Evolutionary conservation across 2,888 invertebrate genomes (phyloP).

Genomic region (Apamea epomidion): DNA sequence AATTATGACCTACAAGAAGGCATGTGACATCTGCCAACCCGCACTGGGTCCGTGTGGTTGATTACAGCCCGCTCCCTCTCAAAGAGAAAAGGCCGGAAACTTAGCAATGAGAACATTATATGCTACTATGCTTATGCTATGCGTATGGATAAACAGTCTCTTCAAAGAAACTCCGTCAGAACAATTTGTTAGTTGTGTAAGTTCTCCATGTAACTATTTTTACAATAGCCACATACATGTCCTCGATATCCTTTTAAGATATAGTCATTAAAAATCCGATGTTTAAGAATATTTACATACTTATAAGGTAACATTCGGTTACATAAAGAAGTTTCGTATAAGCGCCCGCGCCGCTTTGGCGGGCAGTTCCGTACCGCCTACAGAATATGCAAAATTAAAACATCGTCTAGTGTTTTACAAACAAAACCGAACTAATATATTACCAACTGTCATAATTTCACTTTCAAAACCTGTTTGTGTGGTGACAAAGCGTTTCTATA

Average conservation of each 20-base stretch:
- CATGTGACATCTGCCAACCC: not conserved
- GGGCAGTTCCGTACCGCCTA: slow-evolving; percentile 13
- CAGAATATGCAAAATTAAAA: slow-evolving; percentile 54
- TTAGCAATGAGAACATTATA: not conserved
- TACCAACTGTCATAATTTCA: slow-evolving; percentile 56
- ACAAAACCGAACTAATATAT: slow-evolving; percentile 55
- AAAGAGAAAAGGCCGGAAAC: not conserved
- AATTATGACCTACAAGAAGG: no score
- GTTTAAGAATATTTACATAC: not conserved
- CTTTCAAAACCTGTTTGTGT: slow-evolving; percentile 60
- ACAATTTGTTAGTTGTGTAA: not conserved
- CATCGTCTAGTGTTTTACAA: slow-evolving; percentile 24
- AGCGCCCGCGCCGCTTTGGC: not conserved
- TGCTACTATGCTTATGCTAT: not conserved
- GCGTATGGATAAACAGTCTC: not conserved
- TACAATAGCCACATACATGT: not conserved
- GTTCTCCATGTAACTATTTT: not conserved
- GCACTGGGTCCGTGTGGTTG: not conserved
- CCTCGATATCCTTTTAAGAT: not conserved
- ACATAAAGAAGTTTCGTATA: not conserved
- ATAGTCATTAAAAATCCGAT: not conserved
- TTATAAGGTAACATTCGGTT: slow-evolving; percentile 1
- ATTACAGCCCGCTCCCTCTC: not conserved
- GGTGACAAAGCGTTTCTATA: slow-evolving; percentile 53
- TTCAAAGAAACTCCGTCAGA: not conserved